These are phyloP conservation scores for Ips typographus DNA, from an alignment of 1,140 invertebrate species.

Conservation along the genomic window DNA sequence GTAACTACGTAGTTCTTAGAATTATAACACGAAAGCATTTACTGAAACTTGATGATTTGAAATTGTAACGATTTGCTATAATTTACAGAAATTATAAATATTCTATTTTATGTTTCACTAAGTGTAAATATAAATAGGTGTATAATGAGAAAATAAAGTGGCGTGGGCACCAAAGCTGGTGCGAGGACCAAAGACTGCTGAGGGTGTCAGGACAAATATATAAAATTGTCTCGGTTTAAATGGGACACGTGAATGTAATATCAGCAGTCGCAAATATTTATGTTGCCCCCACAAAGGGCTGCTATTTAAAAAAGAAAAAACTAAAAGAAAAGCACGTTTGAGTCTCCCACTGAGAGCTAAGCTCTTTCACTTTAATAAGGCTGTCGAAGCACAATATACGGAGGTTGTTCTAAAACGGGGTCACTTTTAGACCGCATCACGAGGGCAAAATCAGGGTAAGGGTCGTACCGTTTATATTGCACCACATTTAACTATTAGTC, in stretches of 20 bases:
- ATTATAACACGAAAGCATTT: too few species aligned
- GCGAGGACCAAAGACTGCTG: conserved; percentile 50
- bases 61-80: too few species aligned
- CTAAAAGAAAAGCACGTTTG: conserved; percentile 14
- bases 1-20: too few species aligned
- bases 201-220: conserved; percentile 40
- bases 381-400: conserved; percentile 51
- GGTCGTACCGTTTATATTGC: conserved; percentile 48
- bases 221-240: neutral
- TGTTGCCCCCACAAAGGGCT: neutral
- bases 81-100: too few species aligned
- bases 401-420: conserved; percentile 5
- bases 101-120: too few species aligned
- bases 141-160: conserved; percentile 38
- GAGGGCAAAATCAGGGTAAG: conserved; percentile 52
- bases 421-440: conserved; percentile 23
- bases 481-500: conserved; percentile 46
- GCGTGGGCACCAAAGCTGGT: conserved; percentile 51
- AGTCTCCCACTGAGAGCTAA: conserved; percentile 34
- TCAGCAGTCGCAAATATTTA: conserved; percentile 16
- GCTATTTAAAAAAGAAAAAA: too few species aligned
- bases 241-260: neutral
- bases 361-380: conserved; percentile 45
- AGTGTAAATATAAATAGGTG: neutral
- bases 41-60: too few species aligned